phyloP scores from a whole-genome alignment of 2,113 vertebrate genomes.

The Nerophis ophidion region DNA sequence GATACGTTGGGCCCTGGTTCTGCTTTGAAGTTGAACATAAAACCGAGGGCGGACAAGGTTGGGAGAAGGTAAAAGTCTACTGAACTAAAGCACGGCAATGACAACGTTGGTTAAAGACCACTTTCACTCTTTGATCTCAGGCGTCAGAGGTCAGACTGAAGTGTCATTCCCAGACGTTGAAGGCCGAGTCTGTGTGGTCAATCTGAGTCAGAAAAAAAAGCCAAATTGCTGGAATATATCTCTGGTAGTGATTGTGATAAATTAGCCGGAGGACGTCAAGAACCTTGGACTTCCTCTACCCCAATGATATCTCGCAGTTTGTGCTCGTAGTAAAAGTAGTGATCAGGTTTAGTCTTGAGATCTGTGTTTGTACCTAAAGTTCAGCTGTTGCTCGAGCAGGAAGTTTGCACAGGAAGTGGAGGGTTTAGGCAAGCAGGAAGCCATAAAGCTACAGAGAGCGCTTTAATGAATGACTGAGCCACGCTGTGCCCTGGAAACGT shows the following conservation, averaged over 20 bases:
- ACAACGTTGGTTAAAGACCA: slow-evolving; percentile 7
- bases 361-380: slow-evolving; percentile 3
- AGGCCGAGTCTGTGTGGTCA: slow-evolving; percentile 31
- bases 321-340: too few species aligned
- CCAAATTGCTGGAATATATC: background rate
- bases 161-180: slow-evolving; percentile 12
- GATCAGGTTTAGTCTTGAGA: background rate
- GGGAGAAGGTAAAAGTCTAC: slow-evolving; percentile 45
- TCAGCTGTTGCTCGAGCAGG: background rate
- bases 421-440: slow-evolving; percentile 6
- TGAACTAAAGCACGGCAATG: background rate
- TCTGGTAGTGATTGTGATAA: too few species aligned
- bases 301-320: too few species aligned
- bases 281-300: too few species aligned
- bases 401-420: slow-evolving; percentile 3
- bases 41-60: background rate
- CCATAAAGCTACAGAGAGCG: slow-evolving; percentile 23
- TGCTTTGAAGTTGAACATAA: too few species aligned
- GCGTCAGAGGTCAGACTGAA: slow-evolving; percentile 3
- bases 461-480: slow-evolving; percentile 32
- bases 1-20: background rate
- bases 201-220: slow-evolving; percentile 8
- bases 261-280: too few species aligned
- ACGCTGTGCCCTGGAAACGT: slow-evolving; percentile 7
- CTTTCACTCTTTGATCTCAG: background rate